A percentile compares a stretch with the other conserved stretches of the same genome.
These are phyloP conservation scores for Eupithecia abbreviata DNA, from an alignment of 2,888 invertebrate genomes.

Conservation along the genomic window DNA sequence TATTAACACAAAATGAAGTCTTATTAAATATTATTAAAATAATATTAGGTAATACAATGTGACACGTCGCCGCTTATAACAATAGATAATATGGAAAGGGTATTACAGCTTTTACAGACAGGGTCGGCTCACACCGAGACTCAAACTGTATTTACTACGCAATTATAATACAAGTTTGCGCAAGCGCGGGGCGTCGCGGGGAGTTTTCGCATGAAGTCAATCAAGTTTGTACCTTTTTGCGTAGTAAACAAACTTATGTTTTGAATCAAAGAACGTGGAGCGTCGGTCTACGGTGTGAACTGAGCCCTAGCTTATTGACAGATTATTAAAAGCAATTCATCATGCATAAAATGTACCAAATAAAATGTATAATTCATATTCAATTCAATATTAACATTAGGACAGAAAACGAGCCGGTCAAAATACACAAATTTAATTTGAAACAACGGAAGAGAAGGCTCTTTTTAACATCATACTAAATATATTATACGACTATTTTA, in stretches of 20 bases:
- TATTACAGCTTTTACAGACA: conserved; percentile 4
- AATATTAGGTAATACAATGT: conserved; percentile 5
- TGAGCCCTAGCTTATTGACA: background rate
- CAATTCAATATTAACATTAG: conserved; percentile 2
- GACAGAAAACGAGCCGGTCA: conserved; percentile 22
- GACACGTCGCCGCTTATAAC: background rate
- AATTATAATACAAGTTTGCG: no score
- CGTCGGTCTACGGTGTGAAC: no score
- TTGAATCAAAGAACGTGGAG: no score
- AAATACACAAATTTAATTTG: conserved; percentile 26
- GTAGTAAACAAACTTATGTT: no score
- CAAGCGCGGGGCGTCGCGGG: no score
- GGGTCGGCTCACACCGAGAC: no score
- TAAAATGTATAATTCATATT: conserved; percentile 10
- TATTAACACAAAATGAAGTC: conserved; percentile 51
- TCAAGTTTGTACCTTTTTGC: no score
- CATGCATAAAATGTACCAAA: background rate
- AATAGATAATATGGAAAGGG: conserved; percentile 5
- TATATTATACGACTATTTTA: conserved; percentile 49
- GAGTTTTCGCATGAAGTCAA: no score
- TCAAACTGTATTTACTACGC: no score
- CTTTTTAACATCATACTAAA: conserved; percentile 42
- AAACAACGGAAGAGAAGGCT: conserved; percentile 36
- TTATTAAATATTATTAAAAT: conserved; percentile 32
- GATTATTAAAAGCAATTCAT: background rate